These are phyloP conservation scores for Cygnus atratus DNA, from an alignment of 2,113 vertebrate species.

Conservation along the genomic window DNA sequence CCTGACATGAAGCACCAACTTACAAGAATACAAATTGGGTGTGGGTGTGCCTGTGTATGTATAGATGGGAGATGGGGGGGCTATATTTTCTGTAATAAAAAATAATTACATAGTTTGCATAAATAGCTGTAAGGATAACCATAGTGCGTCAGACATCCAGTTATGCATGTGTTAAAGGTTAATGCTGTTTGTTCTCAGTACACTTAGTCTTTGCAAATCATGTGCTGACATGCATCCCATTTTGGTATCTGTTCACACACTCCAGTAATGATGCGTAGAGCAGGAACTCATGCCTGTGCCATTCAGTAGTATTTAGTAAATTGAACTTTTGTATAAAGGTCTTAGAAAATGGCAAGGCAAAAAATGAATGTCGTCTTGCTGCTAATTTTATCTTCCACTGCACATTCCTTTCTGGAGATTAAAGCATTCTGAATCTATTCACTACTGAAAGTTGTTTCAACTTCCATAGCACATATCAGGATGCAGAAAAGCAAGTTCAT, in stretches of 20 bases:
- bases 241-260: constrained; percentile 62
- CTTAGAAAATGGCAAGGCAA: constrained; percentile 62
- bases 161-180: constrained; percentile 63
- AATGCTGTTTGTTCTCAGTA: constrained; percentile 64
- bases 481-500: background rate
- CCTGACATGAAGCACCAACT: background rate
- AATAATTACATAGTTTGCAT: constrained; percentile 69
- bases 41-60: background rate
- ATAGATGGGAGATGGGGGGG: background rate
- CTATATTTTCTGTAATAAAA: constrained; percentile 72
- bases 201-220: constrained; percentile 65
- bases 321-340: constrained; percentile 60
- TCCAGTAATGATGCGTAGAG: constrained; percentile 47
- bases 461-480: background rate
- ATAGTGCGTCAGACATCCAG: constrained; percentile 68
- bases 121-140: constrained; percentile 69
- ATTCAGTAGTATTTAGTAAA: constrained; percentile 62
- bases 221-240: constrained; percentile 73
- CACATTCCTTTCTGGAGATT: background rate
- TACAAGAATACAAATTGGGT: constrained; percentile 45
- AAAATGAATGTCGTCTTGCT: constrained; percentile 19
- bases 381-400: constrained; percentile 41
- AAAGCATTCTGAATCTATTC: constrained; percentile 22
- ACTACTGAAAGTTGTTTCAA: background rate
- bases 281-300: constrained; percentile 29